Conservation (phyloP, 1,140 invertebrate species). For the Parasteatoda tepidariorum region DNA sequence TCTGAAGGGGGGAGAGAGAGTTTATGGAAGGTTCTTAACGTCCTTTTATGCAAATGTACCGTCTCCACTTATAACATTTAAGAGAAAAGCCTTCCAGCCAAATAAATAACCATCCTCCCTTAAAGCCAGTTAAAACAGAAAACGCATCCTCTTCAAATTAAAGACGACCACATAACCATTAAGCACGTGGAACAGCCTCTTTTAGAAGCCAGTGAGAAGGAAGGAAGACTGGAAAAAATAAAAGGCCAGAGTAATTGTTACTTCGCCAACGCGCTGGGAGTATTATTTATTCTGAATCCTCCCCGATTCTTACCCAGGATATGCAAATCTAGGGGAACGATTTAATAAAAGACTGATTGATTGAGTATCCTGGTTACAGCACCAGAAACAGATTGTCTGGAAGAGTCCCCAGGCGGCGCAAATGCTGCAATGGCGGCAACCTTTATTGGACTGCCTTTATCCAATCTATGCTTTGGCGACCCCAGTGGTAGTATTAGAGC, state of each 20-base stretch:
- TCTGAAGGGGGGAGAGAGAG: background rate
- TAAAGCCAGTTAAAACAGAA: constrained; percentile 28
- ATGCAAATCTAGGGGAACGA: constrained; percentile 52
- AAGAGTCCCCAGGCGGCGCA: constrained; percentile 44
- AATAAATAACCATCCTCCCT: constrained; percentile 34
- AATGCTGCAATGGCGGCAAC: background rate
- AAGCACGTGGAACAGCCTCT: background rate
- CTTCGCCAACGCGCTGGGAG: background rate
- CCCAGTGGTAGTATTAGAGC: constrained; percentile 39
- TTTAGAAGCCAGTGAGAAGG: background rate
- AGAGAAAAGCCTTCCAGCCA: constrained; percentile 7
- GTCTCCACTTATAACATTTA: constrained; percentile 42
- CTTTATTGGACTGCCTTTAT: constrained; percentile 35
- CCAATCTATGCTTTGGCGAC: constrained; percentile 4
- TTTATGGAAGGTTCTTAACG: constrained; percentile 43
- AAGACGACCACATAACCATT: constrained; percentile 46
- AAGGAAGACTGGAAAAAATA: constrained; percentile 17
- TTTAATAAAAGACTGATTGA: constrained; percentile 58
- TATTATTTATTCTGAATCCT: constrained; percentile 50
- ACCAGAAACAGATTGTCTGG: constrained; percentile 10
- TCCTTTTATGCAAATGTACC: constrained; percentile 56
- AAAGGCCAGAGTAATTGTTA: constrained; percentile 35
- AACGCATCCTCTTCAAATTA: constrained; percentile 34
- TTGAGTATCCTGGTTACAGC: constrained; percentile 28
- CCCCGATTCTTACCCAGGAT: constrained; percentile 17